These are phyloP conservation scores for Aphelinus atriplicis DNA, from an alignment of 1,140 invertebrate genomes.

Conservation along the genomic window DNA sequence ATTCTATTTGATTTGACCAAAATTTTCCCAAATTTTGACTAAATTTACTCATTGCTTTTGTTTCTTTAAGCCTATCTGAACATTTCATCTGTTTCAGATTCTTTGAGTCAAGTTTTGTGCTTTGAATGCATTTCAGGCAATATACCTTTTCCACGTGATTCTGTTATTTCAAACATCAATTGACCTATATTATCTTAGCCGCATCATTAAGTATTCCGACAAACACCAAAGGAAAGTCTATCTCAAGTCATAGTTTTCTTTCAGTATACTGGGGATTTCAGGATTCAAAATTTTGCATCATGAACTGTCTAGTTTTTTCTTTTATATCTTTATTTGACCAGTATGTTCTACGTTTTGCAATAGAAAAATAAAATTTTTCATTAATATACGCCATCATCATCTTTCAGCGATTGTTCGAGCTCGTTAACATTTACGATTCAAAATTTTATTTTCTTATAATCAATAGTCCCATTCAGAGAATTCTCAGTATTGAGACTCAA, in stretches of 20 bases:
- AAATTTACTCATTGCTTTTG: conserved; percentile 40
- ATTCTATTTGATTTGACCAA: conserved; percentile 3
- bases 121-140: conserved; percentile 38
- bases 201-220: conserved; percentile 40
- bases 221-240: conserved; percentile 5
- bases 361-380: not conserved
- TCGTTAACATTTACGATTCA: too few species aligned
- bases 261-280: conserved; percentile 4
- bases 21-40: conserved; percentile 36
- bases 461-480: too few species aligned
- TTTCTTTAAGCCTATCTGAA: conserved; percentile 42
- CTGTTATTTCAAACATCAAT: conserved; percentile 19
- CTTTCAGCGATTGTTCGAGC: too few species aligned
- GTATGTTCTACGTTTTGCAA: conserved; percentile 19
- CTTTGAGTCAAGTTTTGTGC: conserved; percentile 24
- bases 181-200: conserved; percentile 33
- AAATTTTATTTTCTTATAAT: too few species aligned
- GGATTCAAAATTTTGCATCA: conserved; percentile 17
- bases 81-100: conserved; percentile 37
- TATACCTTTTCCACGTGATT: conserved; percentile 39
- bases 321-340: conserved; percentile 15
- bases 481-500: too few species aligned
- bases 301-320: not conserved
- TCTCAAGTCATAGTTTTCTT: conserved; percentile 15
- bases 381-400: too few species aligned